Evolutionary conservation across 2,113 vertebrate species (phyloP).

Genomic region (Pygoscelis antarcticus): DNA sequence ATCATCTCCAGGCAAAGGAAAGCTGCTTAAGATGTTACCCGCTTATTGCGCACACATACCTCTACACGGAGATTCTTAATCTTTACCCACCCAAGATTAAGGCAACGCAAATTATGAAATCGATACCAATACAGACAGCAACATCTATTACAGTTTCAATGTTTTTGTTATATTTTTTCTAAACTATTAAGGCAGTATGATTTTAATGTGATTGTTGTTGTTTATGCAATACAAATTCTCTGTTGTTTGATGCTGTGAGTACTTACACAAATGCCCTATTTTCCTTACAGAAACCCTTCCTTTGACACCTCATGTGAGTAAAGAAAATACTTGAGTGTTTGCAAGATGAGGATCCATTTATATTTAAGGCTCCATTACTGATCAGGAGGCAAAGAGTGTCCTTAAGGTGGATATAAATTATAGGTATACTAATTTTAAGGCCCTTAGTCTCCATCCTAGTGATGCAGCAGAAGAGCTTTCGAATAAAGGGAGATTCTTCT

Average conservation of each 20-base stretch:
- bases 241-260: background rate
- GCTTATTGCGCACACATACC: constrained; percentile 24
- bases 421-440: constrained; percentile 47
- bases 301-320: constrained; percentile 22
- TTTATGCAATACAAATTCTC: constrained; percentile 5
- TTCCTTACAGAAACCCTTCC: constrained; percentile 22
- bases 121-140: constrained; percentile 36
- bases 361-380: constrained; percentile 61
- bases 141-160: constrained; percentile 50
- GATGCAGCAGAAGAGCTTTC: constrained; percentile 45
- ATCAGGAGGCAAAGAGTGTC: constrained; percentile 48
- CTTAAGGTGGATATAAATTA: constrained; percentile 58
- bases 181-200: constrained; percentile 10
- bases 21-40: background rate
- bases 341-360: constrained; percentile 46
- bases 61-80: constrained; percentile 37
- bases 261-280: constrained; percentile 37
- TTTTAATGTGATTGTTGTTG: constrained; percentile 29
- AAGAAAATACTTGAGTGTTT: constrained; percentile 41
- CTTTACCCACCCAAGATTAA: constrained; percentile 72
- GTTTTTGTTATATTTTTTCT: constrained; percentile 18
- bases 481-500: constrained; percentile 41
- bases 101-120: constrained; percentile 48
- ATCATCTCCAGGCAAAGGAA: background rate
- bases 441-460: constrained; percentile 21